Base-by-base conservation (phyloP, 2,797 vertebrate species). In the Parauchenoglanis punctatus region DNA sequence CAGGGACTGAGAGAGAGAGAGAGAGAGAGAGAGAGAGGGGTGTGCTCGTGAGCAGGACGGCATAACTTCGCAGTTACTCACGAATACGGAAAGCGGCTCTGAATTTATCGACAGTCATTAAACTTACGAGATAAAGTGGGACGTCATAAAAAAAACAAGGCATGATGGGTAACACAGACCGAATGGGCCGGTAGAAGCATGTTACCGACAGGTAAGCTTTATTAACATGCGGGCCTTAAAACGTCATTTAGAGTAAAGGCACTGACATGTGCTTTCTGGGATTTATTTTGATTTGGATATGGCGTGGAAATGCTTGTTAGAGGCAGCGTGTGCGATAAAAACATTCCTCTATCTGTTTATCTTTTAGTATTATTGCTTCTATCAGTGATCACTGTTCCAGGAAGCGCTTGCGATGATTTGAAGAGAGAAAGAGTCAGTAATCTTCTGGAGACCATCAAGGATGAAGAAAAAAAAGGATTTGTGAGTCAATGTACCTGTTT, bases 181-280 rank as follows among this genome's bases (percentile, higher is more conserved):
- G 93, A 91, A 92, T 91, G 86, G 92, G 94, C 94, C 94, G 94
- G 95, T 96, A 95, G 95, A 96, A 96, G 95, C 94, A 96, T 96
- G 96, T 94, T 93, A 95, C 94, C 93, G 91, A 92, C 92, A 96
- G 96, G 96, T 96, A 92, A 78, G 75, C 31, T 5, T 15, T 11
- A 83, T 23, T 1, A 12, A 52, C 63, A 23, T 4, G 63, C 10
- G 17, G 8, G n/a, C 25, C 20, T 83, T 68, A 10, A 1, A 18
- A 5, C 17, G 3, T n/a, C 58, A 0, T 20, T 78, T 56, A 8
- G n/a, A 4, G 75, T 56, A 8, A 54, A 31, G 49, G 11, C 52
- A 31, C 46, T 11, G 20, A 17, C 20, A 2, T 46, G 58, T 28
- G 58, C 7, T 17, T 18, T 40, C 35, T 40, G 35, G 80, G 23